These are phyloP conservation scores for Alauda arvensis DNA, from an alignment of 2,797 vertebrate species.

Conservation along the genomic window DNA sequence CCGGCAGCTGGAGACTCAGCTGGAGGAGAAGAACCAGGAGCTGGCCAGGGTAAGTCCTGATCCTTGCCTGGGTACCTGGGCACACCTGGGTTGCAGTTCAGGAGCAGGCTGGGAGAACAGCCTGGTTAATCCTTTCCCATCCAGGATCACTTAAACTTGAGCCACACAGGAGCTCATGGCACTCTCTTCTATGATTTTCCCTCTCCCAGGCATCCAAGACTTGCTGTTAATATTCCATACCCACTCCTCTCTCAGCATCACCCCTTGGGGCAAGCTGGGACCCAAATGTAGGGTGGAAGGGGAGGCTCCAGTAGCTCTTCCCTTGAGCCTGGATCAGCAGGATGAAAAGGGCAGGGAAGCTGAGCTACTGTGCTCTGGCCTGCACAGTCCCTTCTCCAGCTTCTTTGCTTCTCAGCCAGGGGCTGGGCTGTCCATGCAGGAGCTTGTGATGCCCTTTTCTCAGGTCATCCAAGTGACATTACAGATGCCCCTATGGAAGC, in stretches of 20 bases:
- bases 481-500: neutral
- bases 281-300: neutral
- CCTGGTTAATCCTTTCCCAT: neutral
- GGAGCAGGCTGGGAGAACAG: neutral
- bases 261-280: neutral
- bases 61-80: neutral
- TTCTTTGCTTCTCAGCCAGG: neutral
- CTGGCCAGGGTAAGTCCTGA: slow-evolving; percentile 81
- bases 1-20: slow-evolving; percentile 89
- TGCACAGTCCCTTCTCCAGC: neutral
- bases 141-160: neutral
- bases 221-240: neutral
- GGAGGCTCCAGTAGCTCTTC: neutral
- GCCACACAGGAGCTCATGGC: neutral
- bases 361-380: neutral
- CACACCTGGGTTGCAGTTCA: neutral
- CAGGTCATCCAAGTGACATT: neutral
- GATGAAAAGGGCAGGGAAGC: neutral
- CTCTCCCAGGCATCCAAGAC: neutral
- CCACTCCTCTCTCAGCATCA: neutral
- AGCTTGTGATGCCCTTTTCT: neutral
- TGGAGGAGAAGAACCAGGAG: slow-evolving; percentile 96
- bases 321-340: neutral
- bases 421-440: neutral
- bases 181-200: neutral